These are phyloP conservation scores for Tauraco erythrolophus DNA, from an alignment of 2,113 vertebrate genomes.

Conservation along the genomic window DNA sequence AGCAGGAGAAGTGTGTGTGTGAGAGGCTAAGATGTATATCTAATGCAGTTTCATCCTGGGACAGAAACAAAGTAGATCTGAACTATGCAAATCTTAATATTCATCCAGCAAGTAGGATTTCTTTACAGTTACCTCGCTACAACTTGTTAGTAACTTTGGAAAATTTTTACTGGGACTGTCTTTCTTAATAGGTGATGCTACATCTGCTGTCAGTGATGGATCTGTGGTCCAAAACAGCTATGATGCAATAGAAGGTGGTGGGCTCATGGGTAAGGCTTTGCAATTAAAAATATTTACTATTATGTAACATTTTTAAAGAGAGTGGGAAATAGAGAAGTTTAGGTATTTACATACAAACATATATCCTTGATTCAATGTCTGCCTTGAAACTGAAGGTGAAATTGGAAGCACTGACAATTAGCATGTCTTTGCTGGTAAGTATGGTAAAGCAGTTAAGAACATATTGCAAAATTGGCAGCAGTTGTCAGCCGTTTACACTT, in stretches of 20 bases:
- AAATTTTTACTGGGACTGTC: neutral
- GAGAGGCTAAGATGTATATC: neutral
- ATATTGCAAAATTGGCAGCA: neutral
- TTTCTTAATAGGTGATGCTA: conserved; percentile 57
- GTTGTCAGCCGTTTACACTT: neutral
- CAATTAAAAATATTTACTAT: neutral
- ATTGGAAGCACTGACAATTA: neutral
- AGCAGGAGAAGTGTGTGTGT: neutral
- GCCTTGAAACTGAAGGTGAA: neutral
- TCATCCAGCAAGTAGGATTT: neutral
- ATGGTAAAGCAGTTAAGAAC: neutral
- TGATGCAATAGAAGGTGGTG: conserved; percentile 88
- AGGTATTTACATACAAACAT: neutral
- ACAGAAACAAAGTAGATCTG: neutral
- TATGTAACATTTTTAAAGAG: neutral
- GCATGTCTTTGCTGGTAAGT: neutral
- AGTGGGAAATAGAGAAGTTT: neutral
- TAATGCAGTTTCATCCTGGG: neutral
- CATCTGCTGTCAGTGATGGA: conserved; percentile 75
- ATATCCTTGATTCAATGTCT: neutral
- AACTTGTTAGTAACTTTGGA: neutral
- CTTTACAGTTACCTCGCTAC: neutral
- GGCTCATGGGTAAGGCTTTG: conserved; percentile 83
- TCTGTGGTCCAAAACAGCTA: conserved; percentile 81
- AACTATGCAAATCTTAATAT: neutral